Evolutionary conservation across 2,888 invertebrate genomes (phyloP).

Genomic region (Dioctria linearis): DNA sequence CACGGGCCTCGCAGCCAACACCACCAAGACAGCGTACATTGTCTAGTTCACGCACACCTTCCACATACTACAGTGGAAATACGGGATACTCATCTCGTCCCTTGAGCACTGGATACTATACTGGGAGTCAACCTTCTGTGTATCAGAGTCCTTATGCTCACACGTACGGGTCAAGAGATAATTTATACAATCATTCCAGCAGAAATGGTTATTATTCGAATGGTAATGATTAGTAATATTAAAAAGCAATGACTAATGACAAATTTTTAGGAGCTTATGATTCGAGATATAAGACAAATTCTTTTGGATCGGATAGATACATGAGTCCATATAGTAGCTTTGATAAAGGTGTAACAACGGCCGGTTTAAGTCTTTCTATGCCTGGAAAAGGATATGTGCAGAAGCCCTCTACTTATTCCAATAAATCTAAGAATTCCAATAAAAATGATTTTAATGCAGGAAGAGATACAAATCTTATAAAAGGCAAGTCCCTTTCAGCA

Average conservation of each 20-base stretch:
- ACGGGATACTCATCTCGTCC: constrained; percentile 64
- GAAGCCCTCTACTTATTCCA: constrained; percentile 43
- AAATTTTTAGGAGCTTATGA: constrained; percentile 54
- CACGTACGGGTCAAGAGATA: constrained; percentile 68
- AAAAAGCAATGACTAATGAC: neutral
- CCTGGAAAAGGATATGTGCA: constrained; percentile 57
- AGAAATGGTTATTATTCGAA: constrained; percentile 64
- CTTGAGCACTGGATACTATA: constrained; percentile 67
- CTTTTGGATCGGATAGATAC: constrained; percentile 67
- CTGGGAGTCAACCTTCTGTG: constrained; percentile 61
- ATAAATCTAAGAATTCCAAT: constrained; percentile 63
- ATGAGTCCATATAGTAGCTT: constrained; percentile 70
- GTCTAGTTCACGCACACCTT: constrained; percentile 72
- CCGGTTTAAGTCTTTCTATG: constrained; percentile 66
- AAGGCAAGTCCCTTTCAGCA: constrained; percentile 66
- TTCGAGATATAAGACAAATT: constrained; percentile 37
- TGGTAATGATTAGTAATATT: constrained; percentile 59
- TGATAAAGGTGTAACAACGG: constrained; percentile 71
- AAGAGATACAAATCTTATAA: constrained; percentile 59
- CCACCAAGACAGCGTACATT: constrained; percentile 72
- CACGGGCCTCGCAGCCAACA: constrained; percentile 68
- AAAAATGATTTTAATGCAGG: constrained; percentile 62
- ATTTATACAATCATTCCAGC: constrained; percentile 65
- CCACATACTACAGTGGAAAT: constrained; percentile 63
- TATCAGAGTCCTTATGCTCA: constrained; percentile 69